Percentiles rank a stretch among this genome's conserved stretches.
Conservation (phyloP, 2,113 vertebrate species). For the Hemichromis elongatus region DNA sequence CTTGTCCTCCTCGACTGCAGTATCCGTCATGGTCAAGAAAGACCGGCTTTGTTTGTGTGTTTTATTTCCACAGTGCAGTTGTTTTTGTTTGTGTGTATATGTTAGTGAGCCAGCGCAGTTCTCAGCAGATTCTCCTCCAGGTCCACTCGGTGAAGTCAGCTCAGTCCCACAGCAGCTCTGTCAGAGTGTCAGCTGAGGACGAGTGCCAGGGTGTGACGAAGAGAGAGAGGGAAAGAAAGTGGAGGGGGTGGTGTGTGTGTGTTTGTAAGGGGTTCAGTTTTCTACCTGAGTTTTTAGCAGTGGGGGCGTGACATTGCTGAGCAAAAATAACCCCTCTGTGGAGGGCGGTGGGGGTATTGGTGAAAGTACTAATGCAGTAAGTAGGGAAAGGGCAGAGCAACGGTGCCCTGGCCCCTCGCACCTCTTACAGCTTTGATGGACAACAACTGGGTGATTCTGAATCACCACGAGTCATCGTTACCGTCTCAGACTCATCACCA, state of each 20-base stretch:
- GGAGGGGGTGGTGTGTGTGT: background rate
- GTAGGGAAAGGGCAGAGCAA: background rate
- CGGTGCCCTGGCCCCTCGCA: background rate
- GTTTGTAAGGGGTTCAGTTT: background rate
- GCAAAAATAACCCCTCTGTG: conserved; percentile 50
- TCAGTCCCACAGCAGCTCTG: conserved; percentile 40
- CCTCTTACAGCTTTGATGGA: background rate
- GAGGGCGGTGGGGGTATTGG: background rate
- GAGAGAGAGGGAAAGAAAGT: background rate
- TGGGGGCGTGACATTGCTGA: background rate
- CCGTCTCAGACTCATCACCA: background rate
- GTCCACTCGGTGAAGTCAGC: conserved; percentile 11
- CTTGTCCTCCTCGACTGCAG: conserved; percentile 55
- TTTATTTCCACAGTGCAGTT: background rate
- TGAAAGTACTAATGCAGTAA: background rate
- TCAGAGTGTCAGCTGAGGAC: conserved; percentile 39
- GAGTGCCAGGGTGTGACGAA: background rate
- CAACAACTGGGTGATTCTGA: conserved; percentile 22
- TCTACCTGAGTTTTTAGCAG: conserved; percentile 10
- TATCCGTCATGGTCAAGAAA: conserved; percentile 56
- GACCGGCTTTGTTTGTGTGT: background rate
- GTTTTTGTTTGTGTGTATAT: background rate
- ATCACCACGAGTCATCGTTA: background rate
- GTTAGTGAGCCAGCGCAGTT: conserved; percentile 1
- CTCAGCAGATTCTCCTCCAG: conserved; percentile 25